phyloP scores from a whole-genome alignment of 2,797 vertebrate genomes.

The Danio tinwini region DNA sequence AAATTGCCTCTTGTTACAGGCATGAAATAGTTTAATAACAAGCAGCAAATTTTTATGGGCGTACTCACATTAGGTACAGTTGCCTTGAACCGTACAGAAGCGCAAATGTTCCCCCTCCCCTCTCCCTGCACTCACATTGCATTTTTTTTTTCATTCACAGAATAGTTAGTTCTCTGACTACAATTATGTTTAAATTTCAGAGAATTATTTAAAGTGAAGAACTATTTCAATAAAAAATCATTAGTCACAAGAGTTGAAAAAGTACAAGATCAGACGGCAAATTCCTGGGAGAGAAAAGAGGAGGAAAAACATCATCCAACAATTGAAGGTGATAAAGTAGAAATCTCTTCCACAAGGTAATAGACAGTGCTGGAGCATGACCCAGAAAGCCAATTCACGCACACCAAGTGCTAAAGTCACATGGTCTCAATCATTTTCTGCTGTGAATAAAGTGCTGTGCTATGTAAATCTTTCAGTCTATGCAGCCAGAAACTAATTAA shows the following conservation, averaged over 20 bases:
- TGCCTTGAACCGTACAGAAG: too few relatives aligned
- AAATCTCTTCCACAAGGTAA: slow-evolving; percentile 74
- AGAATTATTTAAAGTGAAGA: slow-evolving; percentile 17
- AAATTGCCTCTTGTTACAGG: too few relatives aligned
- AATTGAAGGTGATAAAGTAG: slow-evolving; percentile 53
- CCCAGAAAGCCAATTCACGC: slow-evolving; percentile 82
- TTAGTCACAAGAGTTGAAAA: slow-evolving; percentile 19
- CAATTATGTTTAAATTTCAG: neutral
- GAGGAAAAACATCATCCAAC: slow-evolving; percentile 16
- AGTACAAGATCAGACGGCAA: slow-evolving; percentile 21
- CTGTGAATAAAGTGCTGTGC: slow-evolving; percentile 66
- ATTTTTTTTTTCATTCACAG: neutral
- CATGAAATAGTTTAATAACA: too few relatives aligned
- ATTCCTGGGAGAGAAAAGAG: slow-evolving; percentile 33
- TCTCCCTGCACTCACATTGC: too few relatives aligned
- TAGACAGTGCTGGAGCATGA: slow-evolving; percentile 78
- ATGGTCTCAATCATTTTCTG: slow-evolving; percentile 78
- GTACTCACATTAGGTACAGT: too few relatives aligned
- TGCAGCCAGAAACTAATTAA: slow-evolving; percentile 83
- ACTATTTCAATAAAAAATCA: slow-evolving; percentile 45
- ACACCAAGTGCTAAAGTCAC: slow-evolving; percentile 76
- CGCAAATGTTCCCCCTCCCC: too few relatives aligned
- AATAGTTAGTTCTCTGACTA: neutral
- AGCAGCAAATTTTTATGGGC: too few relatives aligned
- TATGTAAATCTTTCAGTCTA: slow-evolving; percentile 66